Base-by-base conservation (phyloP, 2,797 vertebrate species). In the Catostomus latipinnis region DNA sequence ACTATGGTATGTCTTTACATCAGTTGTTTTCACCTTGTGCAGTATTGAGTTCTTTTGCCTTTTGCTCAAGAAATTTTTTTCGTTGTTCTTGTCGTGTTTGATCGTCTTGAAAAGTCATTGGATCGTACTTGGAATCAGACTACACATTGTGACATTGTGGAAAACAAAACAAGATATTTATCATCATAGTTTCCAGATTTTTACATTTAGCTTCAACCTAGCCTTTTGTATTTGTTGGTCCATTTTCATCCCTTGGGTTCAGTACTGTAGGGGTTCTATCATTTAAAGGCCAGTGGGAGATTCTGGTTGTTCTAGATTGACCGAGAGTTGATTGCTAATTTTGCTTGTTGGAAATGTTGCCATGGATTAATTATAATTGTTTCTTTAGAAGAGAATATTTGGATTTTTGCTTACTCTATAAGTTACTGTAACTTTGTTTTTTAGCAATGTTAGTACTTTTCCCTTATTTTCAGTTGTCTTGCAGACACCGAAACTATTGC, bases 111-210 rank as follows among this genome's bases (percentile, higher is more conserved):
- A 63, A 78, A 63, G 68, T 56, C 34, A 63, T 71, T 56, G 58
- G 57, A 48, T 69, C 48, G 12, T 56, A 45, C 68, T 78, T 34
- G 50, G 69, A 50, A 65, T 56, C 60, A 14, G 50, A 63, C 68
- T 78, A 13, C 76, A 71, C 57, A 22, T 65, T 63, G 68, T 78
- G 76, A 69, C 62, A 12, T 54, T 56, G 34, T 78, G 11, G 76
- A 78, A 78, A 63, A 65, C 58, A 18, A 71, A 78, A 78, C 68
- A 78, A 56, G 61, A 49, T 56, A 71, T 71, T 49, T 48, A 71
- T 78, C 50, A 71, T 78, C 22, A 52, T 45, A 53, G 18, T 67
- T 4, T 56, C n/a, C 58, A 6, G 65, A 56, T 34, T 71, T 63
- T 78, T 50, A 78, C 34, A 22, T 71, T 53, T 56, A 16, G 16